Percentiles rank a stretch among this genome's conserved stretches.
These are phyloP conservation scores for Listronotus bonariensis DNA, from an alignment of 1,140 invertebrate genomes.

Conservation along the genomic window DNA sequence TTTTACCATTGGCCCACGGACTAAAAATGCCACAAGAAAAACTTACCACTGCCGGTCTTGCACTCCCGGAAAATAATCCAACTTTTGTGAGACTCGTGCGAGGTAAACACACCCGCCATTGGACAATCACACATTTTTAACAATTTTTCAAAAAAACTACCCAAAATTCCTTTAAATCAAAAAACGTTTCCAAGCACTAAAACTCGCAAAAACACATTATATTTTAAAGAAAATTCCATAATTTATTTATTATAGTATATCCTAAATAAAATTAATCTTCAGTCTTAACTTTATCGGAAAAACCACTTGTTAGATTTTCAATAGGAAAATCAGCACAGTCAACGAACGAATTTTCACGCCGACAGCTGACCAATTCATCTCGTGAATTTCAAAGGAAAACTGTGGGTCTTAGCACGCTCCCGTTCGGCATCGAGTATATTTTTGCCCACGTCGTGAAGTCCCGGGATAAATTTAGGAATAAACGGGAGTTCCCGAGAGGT, in stretches of 20 bases:
- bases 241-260: not conserved
- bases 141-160: not conserved
- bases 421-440: constrained; percentile 10
- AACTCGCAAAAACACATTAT: not conserved
- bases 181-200: not conserved
- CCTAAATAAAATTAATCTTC: not conserved
- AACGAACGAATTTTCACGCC: constrained; percentile 13
- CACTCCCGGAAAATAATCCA: constrained; percentile 68
- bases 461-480: constrained; percentile 22
- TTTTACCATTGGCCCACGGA: too few relatives aligned
- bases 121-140: constrained; percentile 62
- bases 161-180: not conserved
- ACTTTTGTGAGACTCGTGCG: constrained; percentile 64
- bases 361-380: constrained; percentile 10
- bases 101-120: constrained; percentile 59
- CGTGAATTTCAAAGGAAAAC: constrained; percentile 16
- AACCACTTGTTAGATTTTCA: constrained; percentile 28
- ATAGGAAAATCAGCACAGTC: constrained; percentile 17
- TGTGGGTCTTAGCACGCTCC: not conserved
- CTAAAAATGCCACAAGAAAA: too few relatives aligned
- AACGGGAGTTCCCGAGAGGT: constrained; percentile 9
- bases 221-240: not conserved
- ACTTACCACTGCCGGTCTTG: constrained; percentile 51
- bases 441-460: constrained; percentile 11
- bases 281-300: too few relatives aligned